phyloP scores from a whole-genome alignment of 2,888 invertebrate species.

The Trachelus iudaicus region DNA sequence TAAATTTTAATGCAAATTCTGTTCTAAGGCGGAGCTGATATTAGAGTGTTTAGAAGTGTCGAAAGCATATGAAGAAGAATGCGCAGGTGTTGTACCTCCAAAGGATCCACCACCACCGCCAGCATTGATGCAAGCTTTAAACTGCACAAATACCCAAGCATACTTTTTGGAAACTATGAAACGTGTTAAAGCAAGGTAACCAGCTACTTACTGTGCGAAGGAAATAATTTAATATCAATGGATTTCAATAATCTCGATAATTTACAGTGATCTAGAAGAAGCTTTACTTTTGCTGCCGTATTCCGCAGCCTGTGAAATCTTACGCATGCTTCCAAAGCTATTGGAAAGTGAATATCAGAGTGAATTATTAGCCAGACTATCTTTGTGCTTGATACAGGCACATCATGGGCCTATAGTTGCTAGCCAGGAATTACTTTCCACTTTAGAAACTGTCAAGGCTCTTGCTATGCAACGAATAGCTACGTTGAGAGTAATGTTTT shows the following conservation, averaged over 20 bases:
- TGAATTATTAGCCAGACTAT: slow-evolving; percentile 82
- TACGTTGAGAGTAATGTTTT: slow-evolving; percentile 71
- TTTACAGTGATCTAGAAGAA: slow-evolving; percentile 89
- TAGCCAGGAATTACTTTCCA: slow-evolving; percentile 75
- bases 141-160: slow-evolving; percentile 78
- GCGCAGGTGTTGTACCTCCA: slow-evolving; percentile 68
- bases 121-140: slow-evolving; percentile 84
- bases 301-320: slow-evolving; percentile 80
- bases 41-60: slow-evolving; percentile 89
- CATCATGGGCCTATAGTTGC: slow-evolving; percentile 85
- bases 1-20: slow-evolving; percentile 8
- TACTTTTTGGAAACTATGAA: slow-evolving; percentile 84
- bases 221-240: slow-evolving; percentile 5
- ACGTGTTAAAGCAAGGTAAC: slow-evolving; percentile 83
- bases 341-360: slow-evolving; percentile 75
- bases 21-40: slow-evolving; percentile 82
- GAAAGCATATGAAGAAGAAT: slow-evolving; percentile 72
- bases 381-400: slow-evolving; percentile 80
- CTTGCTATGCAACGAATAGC: slow-evolving; percentile 70
- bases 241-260: slow-evolving; percentile 17
- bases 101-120: slow-evolving; percentile 73
- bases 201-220: slow-evolving; percentile 14
- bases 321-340: slow-evolving; percentile 77
- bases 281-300: slow-evolving; percentile 88
- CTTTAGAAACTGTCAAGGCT: slow-evolving; percentile 74